phyloP scores from a whole-genome alignment of 2,113 vertebrate genomes.

The Sigmodon hispidus region DNA sequence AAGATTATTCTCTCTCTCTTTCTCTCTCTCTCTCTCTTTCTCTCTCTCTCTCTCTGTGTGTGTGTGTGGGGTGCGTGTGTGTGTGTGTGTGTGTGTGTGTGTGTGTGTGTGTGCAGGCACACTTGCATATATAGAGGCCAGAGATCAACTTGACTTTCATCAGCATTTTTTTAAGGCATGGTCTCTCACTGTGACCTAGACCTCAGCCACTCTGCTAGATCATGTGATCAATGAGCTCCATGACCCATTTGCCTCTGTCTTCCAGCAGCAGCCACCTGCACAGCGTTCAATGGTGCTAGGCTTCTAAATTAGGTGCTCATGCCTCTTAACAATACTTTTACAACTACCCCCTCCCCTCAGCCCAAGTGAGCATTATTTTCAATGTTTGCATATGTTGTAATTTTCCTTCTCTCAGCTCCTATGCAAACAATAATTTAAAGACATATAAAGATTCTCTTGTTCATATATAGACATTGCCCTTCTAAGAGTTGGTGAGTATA shows the following conservation, averaged over 20 bases:
- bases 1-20: background rate
- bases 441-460: background rate
- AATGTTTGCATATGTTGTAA: background rate
- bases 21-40: too few relatives aligned
- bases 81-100: background rate
- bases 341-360: too few relatives aligned
- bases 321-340: background rate
- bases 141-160: background rate
- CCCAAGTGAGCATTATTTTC: background rate
- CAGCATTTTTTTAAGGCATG: too few relatives aligned
- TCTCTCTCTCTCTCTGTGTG: too few relatives aligned
- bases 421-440: background rate
- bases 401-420: background rate
- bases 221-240: background rate
- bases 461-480: background rate
- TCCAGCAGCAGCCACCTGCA: too few relatives aligned
- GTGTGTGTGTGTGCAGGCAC: background rate
- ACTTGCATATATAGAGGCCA: background rate
- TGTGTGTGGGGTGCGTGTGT: background rate
- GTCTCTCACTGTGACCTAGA: too few relatives aligned
- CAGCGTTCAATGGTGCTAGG: too few relatives aligned
- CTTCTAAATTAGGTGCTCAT: background rate
- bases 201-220: background rate
- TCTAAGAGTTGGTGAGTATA: background rate
- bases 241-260: background rate